These are phyloP conservation scores for Malurus elegans DNA, from an alignment of 2,113 vertebrate genomes.

Conservation along the genomic window DNA sequence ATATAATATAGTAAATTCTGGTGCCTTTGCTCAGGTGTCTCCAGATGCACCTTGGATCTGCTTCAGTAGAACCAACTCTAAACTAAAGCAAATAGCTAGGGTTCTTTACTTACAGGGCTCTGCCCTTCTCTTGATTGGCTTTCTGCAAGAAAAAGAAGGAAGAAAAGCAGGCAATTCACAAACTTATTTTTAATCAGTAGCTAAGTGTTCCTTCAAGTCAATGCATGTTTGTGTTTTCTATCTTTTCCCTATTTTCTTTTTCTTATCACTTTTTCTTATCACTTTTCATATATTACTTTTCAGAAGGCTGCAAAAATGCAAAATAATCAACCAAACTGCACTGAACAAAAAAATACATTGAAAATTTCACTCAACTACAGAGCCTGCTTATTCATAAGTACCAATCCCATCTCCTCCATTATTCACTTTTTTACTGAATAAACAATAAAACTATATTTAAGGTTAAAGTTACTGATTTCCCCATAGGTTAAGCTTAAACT, in stretches of 20 bases:
- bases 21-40: background rate
- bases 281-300: background rate
- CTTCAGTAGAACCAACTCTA: background rate
- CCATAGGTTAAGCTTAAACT: constrained; percentile 24
- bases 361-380: background rate
- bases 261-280: background rate
- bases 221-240: background rate
- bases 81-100: background rate
- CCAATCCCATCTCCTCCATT: background rate
- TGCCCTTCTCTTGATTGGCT: background rate
- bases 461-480: constrained; percentile 31
- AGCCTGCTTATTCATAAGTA: background rate
- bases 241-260: background rate
- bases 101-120: background rate
- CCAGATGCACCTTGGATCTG: background rate
- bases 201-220: background rate
- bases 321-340: background rate
- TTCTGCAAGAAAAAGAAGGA: background rate
- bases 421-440: constrained; percentile 7
- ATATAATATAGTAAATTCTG: background rate
- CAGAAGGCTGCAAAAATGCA: background rate
- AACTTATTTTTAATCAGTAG: background rate
- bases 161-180: background rate
- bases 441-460: constrained; percentile 40
- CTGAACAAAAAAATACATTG: background rate